Base-by-base conservation (phyloP, 2,888 invertebrate species). In the Augiades crinisus region DNA sequence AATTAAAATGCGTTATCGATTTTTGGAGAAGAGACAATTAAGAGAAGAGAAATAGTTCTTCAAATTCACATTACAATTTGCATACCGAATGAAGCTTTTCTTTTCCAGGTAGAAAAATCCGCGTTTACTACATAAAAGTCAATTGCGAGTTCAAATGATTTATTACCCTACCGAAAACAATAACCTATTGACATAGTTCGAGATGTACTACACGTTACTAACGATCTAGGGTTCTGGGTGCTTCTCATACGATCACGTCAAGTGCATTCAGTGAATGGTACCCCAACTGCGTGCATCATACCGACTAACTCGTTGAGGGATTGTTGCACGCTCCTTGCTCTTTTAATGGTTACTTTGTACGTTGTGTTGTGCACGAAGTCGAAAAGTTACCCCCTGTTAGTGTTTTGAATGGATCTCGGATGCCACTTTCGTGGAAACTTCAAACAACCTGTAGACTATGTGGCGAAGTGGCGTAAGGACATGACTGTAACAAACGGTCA, bases 161-260 rank as follows among this genome's bases (percentile, higher is more conserved):
- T 34, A 45, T 31, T 38, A 17, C 33, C 45, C 33, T 22, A 21
- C 45, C 31, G 13, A 16, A 40, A 19, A 36, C n/a, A 12, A 21
- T 33, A 33, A 31, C 45, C 38, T 52, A 40, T 46, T 38, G 45
- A 45, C 31, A 33, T 46, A 46, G 22, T 38, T 40, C 33, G 40
- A 52, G 38, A 31, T 38, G 36, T n/a, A 22, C 37, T 44, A 16
- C 10, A 12, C 30, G 3, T 19, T 4, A 21, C 45, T 52, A 46
- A 52, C 45, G 52, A 53, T 37, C 44, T 51, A 51, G 44, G 51
- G 51, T 38, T 51, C 51, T 51, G 37, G 51, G 37, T 22, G 44
- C 17, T 51, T 51, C 51, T 44, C 21, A 6, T 37, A 30, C 30
- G 10, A 16, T 3, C 21, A 30, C 36, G 21, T 50, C 44, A 16